phyloP scores from a whole-genome alignment of 2,797 vertebrate species.

The Rhabdomys pumilio region DNA sequence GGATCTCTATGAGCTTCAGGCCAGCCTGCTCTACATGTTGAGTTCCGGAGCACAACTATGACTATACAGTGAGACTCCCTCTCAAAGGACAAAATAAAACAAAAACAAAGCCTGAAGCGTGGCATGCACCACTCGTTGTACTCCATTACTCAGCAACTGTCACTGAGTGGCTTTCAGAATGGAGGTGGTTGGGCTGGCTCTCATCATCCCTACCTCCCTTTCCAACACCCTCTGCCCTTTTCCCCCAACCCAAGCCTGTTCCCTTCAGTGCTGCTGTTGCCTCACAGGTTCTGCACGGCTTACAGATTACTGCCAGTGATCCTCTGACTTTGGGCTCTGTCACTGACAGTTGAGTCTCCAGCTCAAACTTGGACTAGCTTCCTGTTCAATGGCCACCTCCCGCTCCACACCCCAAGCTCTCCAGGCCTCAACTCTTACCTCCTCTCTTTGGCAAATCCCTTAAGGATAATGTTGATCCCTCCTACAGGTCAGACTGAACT shows the following conservation, averaged over 20 bases:
- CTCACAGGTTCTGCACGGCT: not conserved
- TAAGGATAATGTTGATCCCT: constrained; percentile 3
- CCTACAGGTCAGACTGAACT: not conserved
- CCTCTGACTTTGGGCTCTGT: constrained; percentile 4
- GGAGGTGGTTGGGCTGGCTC: constrained; percentile 3
- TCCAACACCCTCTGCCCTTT: not conserved
- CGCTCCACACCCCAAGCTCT: not conserved
- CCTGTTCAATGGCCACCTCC: not conserved
- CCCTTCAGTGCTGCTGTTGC: not conserved
- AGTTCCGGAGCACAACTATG: not conserved
- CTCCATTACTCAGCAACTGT: not conserved
- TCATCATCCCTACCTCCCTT: not conserved
- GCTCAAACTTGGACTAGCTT: not conserved
- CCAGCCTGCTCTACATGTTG: not conserved
- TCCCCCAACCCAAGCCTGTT: not conserved
- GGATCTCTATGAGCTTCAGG: not conserved
- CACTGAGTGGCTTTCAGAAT: not conserved
- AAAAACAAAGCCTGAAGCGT: not conserved
- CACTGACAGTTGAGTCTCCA: constrained; percentile 38
- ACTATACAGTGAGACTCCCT: not conserved
- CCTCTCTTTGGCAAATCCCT: not conserved
- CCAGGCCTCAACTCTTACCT: constrained; percentile 1
- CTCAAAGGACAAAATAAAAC: not conserved
- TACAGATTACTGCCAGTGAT: not conserved
- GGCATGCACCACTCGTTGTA: not conserved